Conservation (phyloP, 2,113 vertebrate species). For the Lamprologus speciosus region DNA sequence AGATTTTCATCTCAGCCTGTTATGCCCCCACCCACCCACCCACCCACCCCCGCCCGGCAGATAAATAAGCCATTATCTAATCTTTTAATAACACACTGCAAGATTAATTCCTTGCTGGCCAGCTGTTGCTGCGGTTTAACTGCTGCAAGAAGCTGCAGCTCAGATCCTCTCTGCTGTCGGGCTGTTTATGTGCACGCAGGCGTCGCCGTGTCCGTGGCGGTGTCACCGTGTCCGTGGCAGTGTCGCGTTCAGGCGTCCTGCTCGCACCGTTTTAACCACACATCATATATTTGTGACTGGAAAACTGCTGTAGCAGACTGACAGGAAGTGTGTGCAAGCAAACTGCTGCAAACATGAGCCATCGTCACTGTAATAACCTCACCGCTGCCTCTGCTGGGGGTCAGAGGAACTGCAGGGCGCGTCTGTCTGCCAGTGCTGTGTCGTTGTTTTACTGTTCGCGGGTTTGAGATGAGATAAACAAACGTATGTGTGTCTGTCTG, state of each 20-base stretch:
- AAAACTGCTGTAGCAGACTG: neutral
- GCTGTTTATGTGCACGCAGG: neutral
- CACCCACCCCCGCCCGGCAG: neutral
- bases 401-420: neutral
- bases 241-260: neutral
- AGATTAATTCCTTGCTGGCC: constrained; percentile 68
- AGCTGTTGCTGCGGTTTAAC: constrained; percentile 64
- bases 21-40: neutral
- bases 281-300: neutral
- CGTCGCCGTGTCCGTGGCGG: neutral
- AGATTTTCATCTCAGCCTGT: constrained; percentile 45
- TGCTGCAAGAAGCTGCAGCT: constrained; percentile 36
- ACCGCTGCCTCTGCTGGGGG: neutral
- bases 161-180: neutral
- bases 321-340: neutral
- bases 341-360: neutral
- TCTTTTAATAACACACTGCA: constrained; percentile 67
- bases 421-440: neutral
- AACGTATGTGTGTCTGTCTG: neutral
- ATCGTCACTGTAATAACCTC: neutral
- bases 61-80: constrained; percentile 76
- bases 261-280: neutral
- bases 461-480: neutral
- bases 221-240: neutral
- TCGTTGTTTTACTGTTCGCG: accelerated